Conservation (phyloP, 1,140 invertebrate species). For the Heterodera schachtii region DNA sequence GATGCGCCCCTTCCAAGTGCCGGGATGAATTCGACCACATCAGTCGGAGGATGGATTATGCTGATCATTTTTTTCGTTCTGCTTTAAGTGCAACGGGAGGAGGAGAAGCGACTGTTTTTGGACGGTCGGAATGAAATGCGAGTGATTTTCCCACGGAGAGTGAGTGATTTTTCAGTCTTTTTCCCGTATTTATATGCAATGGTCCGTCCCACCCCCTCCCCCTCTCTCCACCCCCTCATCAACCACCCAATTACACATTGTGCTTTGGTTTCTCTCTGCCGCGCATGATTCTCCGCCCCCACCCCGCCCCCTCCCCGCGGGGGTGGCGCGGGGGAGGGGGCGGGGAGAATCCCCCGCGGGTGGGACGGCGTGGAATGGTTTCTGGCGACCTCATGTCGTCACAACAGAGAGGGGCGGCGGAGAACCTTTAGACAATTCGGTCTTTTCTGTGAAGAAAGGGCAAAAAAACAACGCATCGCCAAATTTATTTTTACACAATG, state of each 20-base stretch:
- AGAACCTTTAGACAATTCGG: background rate
- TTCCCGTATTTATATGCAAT: background rate
- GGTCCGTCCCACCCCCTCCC: background rate
- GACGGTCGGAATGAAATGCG: constrained; percentile 6
- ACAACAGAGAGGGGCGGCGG: background rate
- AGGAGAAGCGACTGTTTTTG: background rate
- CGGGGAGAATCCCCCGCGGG: background rate
- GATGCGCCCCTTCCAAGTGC: background rate
- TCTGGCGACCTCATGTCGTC: constrained; percentile 20
- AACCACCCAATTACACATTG: background rate
- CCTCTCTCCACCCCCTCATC: background rate
- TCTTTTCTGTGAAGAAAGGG: background rate
- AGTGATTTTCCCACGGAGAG: background rate
- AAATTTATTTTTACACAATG: background rate
- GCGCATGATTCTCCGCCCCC: background rate
- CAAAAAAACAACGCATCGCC: background rate
- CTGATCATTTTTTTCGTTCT: constrained; percentile 6
- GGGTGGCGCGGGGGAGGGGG: background rate
- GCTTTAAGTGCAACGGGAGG: background rate
- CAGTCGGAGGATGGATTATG: constrained; percentile 10
- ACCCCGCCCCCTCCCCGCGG: background rate
- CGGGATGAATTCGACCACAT: constrained; percentile 13
- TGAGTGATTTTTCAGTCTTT: background rate
- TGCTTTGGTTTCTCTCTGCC: background rate
- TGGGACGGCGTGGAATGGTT: constrained; percentile 2